A percentile compares a stretch with the other conserved stretches of the same genome.
Conservation (phyloP, 2,797 vertebrate genomes). For the Intellagama lesueurii region DNA sequence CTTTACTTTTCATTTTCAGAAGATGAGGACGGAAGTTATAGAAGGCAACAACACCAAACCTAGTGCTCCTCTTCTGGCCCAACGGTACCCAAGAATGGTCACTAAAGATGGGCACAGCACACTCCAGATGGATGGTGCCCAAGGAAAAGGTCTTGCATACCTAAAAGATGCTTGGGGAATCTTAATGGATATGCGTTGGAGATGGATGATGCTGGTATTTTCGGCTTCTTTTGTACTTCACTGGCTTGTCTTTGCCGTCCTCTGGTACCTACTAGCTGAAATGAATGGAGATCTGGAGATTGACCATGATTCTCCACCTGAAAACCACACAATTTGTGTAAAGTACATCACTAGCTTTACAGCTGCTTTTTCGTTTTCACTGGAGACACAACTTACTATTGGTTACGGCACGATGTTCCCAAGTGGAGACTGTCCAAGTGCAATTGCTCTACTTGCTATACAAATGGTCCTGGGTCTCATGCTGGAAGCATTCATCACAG, state of each 20-base stretch:
- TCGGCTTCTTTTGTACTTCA: conserved; percentile 91
- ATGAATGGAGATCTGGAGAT: conserved; percentile 94
- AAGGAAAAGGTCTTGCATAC: conserved; percentile 83
- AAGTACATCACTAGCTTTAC: conserved; percentile 96
- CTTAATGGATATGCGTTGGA: conserved; percentile 94
- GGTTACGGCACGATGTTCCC: conserved; percentile 99
- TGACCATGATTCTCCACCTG: conserved; percentile 89
- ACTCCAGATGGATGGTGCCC: conserved; percentile 75
- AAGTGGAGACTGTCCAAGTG: conserved; percentile 94
- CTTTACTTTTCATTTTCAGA: conserved; percentile 63
- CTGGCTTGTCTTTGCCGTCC: conserved; percentile 95
- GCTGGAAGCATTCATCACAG: conserved; percentile 98
- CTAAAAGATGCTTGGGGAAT: conserved; percentile 93
- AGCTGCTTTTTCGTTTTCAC: conserved; percentile 95
- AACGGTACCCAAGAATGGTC: conserved; percentile 85
- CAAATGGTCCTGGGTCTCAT: conserved; percentile 98
- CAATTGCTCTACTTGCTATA: conserved; percentile 92
- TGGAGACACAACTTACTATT: conserved; percentile 99
- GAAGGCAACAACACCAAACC: conserved; percentile 82
- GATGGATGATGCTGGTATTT: conserved; percentile 96
- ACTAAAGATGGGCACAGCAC: conserved; percentile 94
- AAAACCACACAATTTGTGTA: conserved; percentile 94
- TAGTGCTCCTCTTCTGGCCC: conserved; percentile 84
- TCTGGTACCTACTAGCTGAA: conserved; percentile 96
- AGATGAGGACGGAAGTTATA: conserved; percentile 67